Conservation (phyloP, 1,140 invertebrate species). For the Ephestia elutella region DNA sequence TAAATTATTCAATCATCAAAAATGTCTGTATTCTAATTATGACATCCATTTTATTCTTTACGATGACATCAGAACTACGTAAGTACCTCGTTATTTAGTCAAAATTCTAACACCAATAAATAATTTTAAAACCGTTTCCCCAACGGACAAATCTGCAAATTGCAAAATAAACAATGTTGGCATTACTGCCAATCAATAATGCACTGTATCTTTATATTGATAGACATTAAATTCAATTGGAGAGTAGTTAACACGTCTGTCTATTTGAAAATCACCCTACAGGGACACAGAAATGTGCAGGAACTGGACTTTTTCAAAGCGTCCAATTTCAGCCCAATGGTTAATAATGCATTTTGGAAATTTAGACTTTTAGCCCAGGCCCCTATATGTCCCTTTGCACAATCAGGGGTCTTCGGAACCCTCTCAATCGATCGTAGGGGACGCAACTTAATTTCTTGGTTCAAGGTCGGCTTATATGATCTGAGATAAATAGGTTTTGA, state of each 20-base stretch:
- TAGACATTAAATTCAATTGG: neutral
- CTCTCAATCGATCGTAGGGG: neutral
- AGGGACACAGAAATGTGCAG: too few species aligned
- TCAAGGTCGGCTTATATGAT: neutral
- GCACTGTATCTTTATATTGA: neutral
- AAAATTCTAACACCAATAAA: neutral
- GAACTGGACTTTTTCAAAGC: too few species aligned
- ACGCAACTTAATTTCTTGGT: neutral
- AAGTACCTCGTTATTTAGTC: neutral
- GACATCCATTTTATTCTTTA: neutral
- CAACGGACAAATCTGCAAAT: neutral
- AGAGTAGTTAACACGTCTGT: neutral
- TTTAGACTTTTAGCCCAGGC: too few species aligned
- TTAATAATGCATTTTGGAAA: too few species aligned
- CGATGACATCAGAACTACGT: too few species aligned
- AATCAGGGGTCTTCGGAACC: neutral
- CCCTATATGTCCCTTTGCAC: neutral
- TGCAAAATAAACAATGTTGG: neutral
- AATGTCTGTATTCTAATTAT: too few species aligned
- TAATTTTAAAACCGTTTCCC: neutral
- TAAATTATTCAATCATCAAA: too few species aligned
- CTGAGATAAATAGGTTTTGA: too few species aligned
- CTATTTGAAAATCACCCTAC: neutral
- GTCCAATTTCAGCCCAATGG: too few species aligned
- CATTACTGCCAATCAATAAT: neutral